Evolutionary conservation across 2,797 vertebrate genomes (phyloP), one percentile per base, ranked within the genome.

Genomic region (Poeciliopsis paucimaculata): DNA sequence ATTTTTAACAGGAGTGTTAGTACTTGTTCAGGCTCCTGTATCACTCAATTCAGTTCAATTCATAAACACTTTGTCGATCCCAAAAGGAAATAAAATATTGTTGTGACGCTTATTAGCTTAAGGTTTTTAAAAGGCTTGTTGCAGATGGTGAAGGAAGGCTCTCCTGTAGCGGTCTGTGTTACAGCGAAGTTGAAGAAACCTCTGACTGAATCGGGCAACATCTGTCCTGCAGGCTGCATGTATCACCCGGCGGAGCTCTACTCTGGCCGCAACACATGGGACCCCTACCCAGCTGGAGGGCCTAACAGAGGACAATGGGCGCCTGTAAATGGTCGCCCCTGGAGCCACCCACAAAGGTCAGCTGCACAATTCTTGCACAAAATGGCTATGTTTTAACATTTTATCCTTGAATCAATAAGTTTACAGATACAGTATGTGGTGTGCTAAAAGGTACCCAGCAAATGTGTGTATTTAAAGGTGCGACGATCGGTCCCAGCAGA

Each of bases 201-300:
- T 53, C 51, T 53, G 51, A 53, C 23, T 53, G 51, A 53, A 53
- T 62, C 8, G 45, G 77, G 51, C 34, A 2, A 6, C 23, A 4
- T 84, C 3, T 88, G 71, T 91, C 66, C 84, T 91, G 23, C 92
- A 98, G 97, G 96, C 97, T 98, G 97, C 95, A 98, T 98, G 97
- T 97, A 98, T 98, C 97, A 97, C 94, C 93, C 96, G 94, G 95
- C 95, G 95, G 97, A 98, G 88, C 96, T 96, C 95, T 96, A 97
- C 93, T 96, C 97, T 94, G 97, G 96, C 94, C 97, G 97, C 88
- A 94, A 96, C 94, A 95, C 96, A 91, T 95, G 97, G 95, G 97
- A 97, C 95, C 96, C 97, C 93, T 97, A 97, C 90, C 94, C 95
- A 87, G 92, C 96, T 91, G 96, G 96, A 90, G 94, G 96, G 92